Percentiles rank a stretch among this genome's conserved stretches.
Evolutionary conservation across 1,140 invertebrate genomes (phyloP).

Genomic region (Drosophila bocki): DNA sequence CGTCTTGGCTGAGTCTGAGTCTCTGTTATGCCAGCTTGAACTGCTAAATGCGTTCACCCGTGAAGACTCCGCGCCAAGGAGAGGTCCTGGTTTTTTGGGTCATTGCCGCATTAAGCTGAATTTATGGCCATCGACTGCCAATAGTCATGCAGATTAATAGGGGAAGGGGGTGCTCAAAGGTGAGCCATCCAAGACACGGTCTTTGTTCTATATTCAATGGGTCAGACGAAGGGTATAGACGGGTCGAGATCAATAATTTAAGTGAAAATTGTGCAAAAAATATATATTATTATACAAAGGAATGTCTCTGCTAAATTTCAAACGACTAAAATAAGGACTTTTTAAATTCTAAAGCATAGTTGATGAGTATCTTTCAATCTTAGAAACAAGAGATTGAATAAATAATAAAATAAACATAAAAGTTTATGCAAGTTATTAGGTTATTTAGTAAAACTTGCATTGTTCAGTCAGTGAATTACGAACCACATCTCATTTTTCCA

Average conservation of each 20-base stretch:
- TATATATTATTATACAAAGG: not conserved
- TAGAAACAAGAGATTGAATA: no score
- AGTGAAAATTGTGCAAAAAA: not conserved
- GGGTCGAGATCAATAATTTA: not conserved
- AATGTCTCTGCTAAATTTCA: not conserved
- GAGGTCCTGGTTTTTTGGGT: slow-evolving; percentile 64
- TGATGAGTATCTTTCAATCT: not conserved
- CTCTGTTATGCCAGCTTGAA: slow-evolving; percentile 78
- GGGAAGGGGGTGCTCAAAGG: slow-evolving; percentile 14
- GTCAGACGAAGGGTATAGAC: slow-evolving; percentile 1
- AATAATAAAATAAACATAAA: no score
- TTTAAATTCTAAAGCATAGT: not conserved
- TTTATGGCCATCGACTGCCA: slow-evolving; percentile 70
- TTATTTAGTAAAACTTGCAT: not conserved
- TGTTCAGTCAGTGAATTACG: not conserved
- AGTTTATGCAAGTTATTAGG: not conserved
- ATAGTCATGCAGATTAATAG: slow-evolving; percentile 74
- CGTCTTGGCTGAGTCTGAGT: slow-evolving; percentile 49
- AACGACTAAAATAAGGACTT: not conserved
- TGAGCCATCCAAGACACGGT: slow-evolving; percentile 2
- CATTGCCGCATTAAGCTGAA: slow-evolving; percentile 70
- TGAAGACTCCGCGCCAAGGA: slow-evolving; percentile 49
- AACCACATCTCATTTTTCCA: not conserved
- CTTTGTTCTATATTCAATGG: slow-evolving; percentile 7
- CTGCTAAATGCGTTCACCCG: slow-evolving; percentile 71